Evolutionary conservation across 2,888 invertebrate species (phyloP).

Genomic region (Polyommatus icarus): DNA sequence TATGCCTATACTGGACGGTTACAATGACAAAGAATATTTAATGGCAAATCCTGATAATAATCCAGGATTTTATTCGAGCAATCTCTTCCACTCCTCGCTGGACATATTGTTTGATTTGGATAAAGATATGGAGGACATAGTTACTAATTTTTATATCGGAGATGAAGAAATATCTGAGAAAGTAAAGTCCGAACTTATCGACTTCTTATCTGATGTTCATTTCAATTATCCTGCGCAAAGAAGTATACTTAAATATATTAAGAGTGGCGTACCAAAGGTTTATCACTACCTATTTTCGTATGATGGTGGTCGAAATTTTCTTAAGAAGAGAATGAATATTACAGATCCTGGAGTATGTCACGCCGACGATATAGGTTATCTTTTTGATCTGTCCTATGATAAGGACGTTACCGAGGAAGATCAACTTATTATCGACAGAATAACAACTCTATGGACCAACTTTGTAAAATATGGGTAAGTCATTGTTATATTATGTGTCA

Average conservation of each 20-base stretch:
- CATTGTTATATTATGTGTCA: too few species aligned
- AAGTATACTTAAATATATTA: conserved; percentile 10
- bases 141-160: conserved; percentile 19
- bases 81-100: not conserved
- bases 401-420: conserved; percentile 37
- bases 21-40: conserved; percentile 11
- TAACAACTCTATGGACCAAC: conserved; percentile 23
- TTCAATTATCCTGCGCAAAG: conserved; percentile 25
- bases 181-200: conserved; percentile 14
- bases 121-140: conserved; percentile 37
- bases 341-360: not conserved
- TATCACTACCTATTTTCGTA: conserved; percentile 31
- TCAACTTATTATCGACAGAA: conserved; percentile 17
- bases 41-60: not conserved
- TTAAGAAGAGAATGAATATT: not conserved
- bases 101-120: not conserved
- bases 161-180: not conserved
- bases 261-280: conserved; percentile 14
- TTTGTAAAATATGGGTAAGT: conserved; percentile 20
- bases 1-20: conserved; percentile 20
- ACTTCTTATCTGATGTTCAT: conserved; percentile 27
- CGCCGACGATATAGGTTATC: conserved; percentile 15
- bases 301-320: conserved; percentile 22
- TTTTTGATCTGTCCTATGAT: conserved; percentile 17
- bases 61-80: not conserved